Conservation (phyloP, 2,888 invertebrate species). For the Drosophila kambysellisi region DNA sequence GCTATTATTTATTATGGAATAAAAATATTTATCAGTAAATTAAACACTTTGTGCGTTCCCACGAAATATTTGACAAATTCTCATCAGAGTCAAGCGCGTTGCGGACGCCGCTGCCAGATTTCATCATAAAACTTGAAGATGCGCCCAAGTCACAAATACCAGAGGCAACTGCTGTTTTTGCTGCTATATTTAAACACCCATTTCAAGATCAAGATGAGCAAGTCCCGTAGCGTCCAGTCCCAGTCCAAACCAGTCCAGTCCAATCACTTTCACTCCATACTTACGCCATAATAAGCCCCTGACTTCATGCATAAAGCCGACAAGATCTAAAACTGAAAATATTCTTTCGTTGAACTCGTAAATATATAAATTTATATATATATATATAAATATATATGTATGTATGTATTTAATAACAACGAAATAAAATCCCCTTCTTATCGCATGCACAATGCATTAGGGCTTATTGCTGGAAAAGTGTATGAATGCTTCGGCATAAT, state of each 20-base stretch:
- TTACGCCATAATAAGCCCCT: neutral
- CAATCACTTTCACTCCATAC: conserved; percentile 2
- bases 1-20: conserved; percentile 73
- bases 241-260: neutral
- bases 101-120: conserved; percentile 35
- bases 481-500: conserved; percentile 25
- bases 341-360: neutral
- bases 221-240: neutral
- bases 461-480: conserved; percentile 5
- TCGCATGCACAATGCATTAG: neutral
- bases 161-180: neutral
- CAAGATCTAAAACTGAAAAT: neutral
- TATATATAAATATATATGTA: neutral
- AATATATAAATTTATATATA: conserved; percentile 11
- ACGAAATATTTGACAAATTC: conserved; percentile 48
- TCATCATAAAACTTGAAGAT: conserved; percentile 60
- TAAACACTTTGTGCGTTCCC: conserved; percentile 63
- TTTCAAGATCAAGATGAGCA: conserved; percentile 18
- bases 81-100: conserved; percentile 15
- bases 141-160: conserved; percentile 25
- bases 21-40: conserved; percentile 82
- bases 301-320: neutral
- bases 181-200: conserved; percentile 45
- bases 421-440: neutral
- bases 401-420: conserved; percentile 10